These are phyloP conservation scores for Pitta sordida DNA, from an alignment of 2,113 vertebrate species.

Conservation along the genomic window DNA sequence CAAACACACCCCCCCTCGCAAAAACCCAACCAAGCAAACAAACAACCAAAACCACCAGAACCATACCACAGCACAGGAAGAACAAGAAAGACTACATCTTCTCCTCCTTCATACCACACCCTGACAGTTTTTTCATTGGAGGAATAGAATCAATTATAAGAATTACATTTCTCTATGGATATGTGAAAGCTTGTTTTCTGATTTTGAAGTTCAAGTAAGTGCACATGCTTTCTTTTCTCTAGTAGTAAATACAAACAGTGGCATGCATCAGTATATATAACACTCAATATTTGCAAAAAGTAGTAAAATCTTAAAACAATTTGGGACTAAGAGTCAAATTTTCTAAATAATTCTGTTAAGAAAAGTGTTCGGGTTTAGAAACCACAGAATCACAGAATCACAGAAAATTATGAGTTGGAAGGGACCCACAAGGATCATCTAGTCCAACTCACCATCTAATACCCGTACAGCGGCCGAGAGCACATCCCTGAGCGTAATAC, in stretches of 20 bases:
- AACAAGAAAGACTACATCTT: neutral
- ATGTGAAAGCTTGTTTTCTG: neutral
- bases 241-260: neutral
- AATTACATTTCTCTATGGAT: neutral
- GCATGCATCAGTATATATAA: neutral
- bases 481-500: too few relatives aligned
- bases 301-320: neutral
- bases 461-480: too few relatives aligned
- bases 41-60: neutral
- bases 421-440: too few relatives aligned
- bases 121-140: neutral
- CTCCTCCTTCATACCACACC: rapidly evolving
- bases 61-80: neutral
- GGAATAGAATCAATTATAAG: neutral
- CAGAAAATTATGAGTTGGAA: too few relatives aligned
- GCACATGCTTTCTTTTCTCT: neutral
- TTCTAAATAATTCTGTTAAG: neutral
- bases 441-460: too few relatives aligned
- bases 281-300: neutral
- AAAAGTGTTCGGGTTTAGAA: neutral
- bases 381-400: too few relatives aligned
- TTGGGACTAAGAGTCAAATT: neutral
- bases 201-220: neutral
- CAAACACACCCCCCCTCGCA: rapidly evolving
- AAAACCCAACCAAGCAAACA: neutral